A percentile compares a stretch with the other conserved stretches of the same genome.
phyloP scores from a whole-genome alignment of 2,888 invertebrate genomes.

The Hydropsyche betteni region DNA sequence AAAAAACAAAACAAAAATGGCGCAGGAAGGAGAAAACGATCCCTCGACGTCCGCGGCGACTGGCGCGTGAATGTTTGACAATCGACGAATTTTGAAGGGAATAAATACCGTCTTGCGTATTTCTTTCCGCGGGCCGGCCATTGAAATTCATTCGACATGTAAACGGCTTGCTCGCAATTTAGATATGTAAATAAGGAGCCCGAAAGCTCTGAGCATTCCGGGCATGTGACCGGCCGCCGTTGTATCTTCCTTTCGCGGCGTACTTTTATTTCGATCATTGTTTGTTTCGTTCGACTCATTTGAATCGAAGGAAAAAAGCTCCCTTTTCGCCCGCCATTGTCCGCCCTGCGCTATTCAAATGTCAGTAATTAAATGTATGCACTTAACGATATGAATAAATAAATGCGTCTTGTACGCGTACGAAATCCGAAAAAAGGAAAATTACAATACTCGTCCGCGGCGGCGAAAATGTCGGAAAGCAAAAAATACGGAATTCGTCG shows the following conservation, averaged over 20 bases:
- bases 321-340: conserved; percentile 15
- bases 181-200: conserved; percentile 49
- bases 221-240: conserved; percentile 31
- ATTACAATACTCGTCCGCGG: conserved; percentile 14
- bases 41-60: conserved; percentile 26
- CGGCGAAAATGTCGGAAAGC: not conserved
- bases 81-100: conserved; percentile 48
- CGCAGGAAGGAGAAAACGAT: not conserved
- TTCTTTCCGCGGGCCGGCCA: conserved; percentile 37
- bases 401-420: conserved; percentile 14
- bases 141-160: conserved; percentile 50
- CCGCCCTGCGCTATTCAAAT: conserved; percentile 28
- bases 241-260: conserved; percentile 33
- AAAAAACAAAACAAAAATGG: conserved; percentile 4
- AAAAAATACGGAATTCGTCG: not conserved
- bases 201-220: conserved; percentile 33
- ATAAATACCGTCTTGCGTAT: conserved; percentile 42
- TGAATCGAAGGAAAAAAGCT: conserved; percentile 27
- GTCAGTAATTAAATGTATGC: conserved; percentile 36
- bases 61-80: conserved; percentile 50
- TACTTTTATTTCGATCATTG: conserved; percentile 40
- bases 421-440: conserved; percentile 15
- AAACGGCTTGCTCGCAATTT: conserved; percentile 51
- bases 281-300: conserved; percentile 27
- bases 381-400: conserved; percentile 32